Evolutionary conservation across 37 sponge, comb jelly and placozoan genomes (phyloP).

Genomic region (Petrosia ficiformis): DNA sequence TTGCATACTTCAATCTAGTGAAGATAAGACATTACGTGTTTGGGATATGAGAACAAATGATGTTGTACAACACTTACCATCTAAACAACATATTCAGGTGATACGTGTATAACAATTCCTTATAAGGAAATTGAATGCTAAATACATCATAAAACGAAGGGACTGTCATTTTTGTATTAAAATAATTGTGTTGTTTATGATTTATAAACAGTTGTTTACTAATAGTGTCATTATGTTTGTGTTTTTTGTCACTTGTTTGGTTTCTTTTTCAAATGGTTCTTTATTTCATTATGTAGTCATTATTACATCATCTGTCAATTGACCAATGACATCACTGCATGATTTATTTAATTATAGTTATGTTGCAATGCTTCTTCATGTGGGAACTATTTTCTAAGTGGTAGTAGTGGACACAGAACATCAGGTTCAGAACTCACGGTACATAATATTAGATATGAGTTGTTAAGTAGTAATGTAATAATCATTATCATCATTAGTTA

Average conservation of each 20-base stretch:
- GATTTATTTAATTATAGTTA: no score
- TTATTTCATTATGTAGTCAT: no score
- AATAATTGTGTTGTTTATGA: neutral
- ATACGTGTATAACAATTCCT: neutral
- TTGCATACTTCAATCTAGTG: slow-evolving; percentile 62
- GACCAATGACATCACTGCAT: no score
- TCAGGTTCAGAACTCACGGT: neutral
- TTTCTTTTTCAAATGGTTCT: no score
- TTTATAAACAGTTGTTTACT: no score
- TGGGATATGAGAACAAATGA: slow-evolving; percentile 58
- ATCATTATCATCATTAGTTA: neutral
- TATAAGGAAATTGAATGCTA: neutral
- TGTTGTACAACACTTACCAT: slow-evolving; percentile 42
- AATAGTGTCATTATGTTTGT: neutral
- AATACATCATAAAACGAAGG: neutral
- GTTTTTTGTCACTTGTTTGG: neutral
- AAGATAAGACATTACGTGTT: slow-evolving; percentile 62
- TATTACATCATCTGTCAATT: no score
- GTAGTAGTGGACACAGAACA: neutral
- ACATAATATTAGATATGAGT: neutral
- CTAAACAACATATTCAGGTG: slow-evolving; percentile 41
- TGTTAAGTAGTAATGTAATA: neutral
- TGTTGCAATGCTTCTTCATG: neutral
- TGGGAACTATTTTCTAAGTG: neutral
- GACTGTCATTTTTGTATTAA: neutral